A percentile compares a stretch with the other conserved stretches of the same genome.
Evolutionary conservation across 2,888 invertebrate species (phyloP).

Genomic region (Standfussiana lucernea): DNA sequence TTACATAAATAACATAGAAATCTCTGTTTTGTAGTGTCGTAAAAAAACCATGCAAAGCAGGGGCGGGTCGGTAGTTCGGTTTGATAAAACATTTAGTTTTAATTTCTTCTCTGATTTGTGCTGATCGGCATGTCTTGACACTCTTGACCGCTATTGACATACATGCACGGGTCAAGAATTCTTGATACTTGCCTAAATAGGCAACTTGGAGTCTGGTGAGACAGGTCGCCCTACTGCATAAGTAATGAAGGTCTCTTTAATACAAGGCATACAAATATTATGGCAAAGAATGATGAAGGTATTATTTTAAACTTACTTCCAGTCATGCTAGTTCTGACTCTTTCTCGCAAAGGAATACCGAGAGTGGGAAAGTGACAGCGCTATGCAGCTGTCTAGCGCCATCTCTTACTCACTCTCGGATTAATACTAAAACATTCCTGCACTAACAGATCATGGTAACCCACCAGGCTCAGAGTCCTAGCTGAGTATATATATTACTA

Average conservation of each 20-base stretch:
- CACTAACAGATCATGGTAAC: too few relatives aligned
- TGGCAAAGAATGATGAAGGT: neutral
- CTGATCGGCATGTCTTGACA: constrained; percentile 56
- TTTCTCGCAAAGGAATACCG: neutral
- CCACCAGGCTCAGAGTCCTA: neutral
- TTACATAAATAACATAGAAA: neutral
- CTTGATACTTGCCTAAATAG: constrained; percentile 60
- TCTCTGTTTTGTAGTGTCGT: too few relatives aligned
- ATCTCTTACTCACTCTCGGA: too few relatives aligned
- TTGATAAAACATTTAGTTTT: neutral
- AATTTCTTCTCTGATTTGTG: constrained; percentile 16
- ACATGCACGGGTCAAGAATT: constrained; percentile 52
- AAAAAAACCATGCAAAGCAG: neutral
- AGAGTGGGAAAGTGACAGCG: too few relatives aligned
- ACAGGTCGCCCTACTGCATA: neutral
- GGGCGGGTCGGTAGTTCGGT: neutral
- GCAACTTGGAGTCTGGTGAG: constrained; percentile 52
- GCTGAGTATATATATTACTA: neutral
- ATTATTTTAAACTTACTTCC: neutral
- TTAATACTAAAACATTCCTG: too few relatives aligned
- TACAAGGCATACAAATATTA: neutral
- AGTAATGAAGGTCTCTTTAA: constrained; percentile 7
- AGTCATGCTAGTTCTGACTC: neutral
- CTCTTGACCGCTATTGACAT: constrained; percentile 47
- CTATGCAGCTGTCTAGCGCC: too few relatives aligned